Base-by-base conservation (phyloP, 2,888 invertebrate species). In the Choreutis nemorana region DNA sequence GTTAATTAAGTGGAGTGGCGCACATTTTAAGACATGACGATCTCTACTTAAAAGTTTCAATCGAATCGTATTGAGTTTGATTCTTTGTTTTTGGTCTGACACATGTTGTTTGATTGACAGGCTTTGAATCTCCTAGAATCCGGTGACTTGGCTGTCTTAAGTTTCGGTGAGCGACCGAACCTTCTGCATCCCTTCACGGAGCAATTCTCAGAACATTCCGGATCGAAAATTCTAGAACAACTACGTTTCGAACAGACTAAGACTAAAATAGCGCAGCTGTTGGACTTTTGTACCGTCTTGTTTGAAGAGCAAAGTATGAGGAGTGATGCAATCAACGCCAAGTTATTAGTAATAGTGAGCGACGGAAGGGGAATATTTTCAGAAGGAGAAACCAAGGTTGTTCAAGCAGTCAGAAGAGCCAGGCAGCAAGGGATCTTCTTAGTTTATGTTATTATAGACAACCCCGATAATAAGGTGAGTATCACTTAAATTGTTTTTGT, bases 391-490 rank as follows among this genome's bases (percentile, higher is more conserved):
- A 85, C 86, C 1, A 83, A 77, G 34, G 91, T 97, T 2, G 11
- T 65, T 2, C 84, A 85, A 40, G 90, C 95, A 0, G 89, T 97
- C 0, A 81, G 94, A 45, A 72, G 87, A 44, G 94, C 94, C 3
- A 84, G 88, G 37, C 82, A 92, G 29, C 83, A 87, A 30, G 87
- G 91, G 22, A 87, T 99, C 41, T 98, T 99, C 66, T 83, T 94
- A 37, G 93, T 99, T 3, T 99, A 97, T 58, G 87, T 99, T 28
- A 90, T 99, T 37, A 87, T 99, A 25, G 99, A 99, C 62, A 96
- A 94, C 75, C 94, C 94, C 4, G 83, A 87, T 39, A 92, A 90
- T 59, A 91, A 94, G 84, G 93, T 91, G 50, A 58, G 55, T 15
- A 6, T 31, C 21, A 12, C 14, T 18, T 4, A n/a, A 20, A 10